Conservation (phyloP, 2,797 vertebrate genomes). For the Acrocephalus scirpaceus region DNA sequence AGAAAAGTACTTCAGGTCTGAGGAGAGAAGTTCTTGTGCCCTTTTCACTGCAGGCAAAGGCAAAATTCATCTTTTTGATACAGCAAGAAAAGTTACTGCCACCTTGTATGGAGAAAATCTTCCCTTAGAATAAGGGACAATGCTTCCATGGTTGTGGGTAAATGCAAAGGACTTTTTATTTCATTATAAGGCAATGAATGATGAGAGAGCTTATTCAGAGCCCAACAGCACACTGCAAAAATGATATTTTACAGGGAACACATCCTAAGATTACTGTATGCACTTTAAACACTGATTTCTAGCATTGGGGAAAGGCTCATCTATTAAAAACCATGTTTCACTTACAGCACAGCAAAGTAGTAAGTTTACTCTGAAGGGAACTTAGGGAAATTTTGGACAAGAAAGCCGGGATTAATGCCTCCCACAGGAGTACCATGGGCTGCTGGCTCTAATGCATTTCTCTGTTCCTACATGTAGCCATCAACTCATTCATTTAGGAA, state of each 20-base stretch:
- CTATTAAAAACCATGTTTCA: not conserved
- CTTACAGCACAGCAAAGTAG: not conserved
- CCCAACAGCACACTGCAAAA: not conserved
- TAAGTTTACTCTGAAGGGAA: not conserved
- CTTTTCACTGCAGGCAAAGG: not conserved
- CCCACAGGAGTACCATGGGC: not conserved
- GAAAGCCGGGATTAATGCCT: not conserved
- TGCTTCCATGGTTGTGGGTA: not conserved
- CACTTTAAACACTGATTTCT: not conserved
- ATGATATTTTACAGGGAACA: not conserved
- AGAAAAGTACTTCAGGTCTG: not conserved
- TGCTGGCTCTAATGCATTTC: not conserved
- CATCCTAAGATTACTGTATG: not conserved
- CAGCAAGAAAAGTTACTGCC: not conserved
- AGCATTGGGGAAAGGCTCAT: not conserved
- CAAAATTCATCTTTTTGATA: not conserved
- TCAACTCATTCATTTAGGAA: conserved; percentile 6
- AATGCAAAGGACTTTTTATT: not conserved
- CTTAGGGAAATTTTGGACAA: not conserved
- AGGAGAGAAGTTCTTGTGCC: not conserved
- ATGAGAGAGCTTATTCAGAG: not conserved
- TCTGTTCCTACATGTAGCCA: not conserved
- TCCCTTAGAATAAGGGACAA: not conserved
- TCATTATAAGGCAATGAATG: not conserved
- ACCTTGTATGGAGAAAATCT: not conserved